Evolutionary conservation across 2,113 vertebrate genomes (phyloP), one percentile per base, ranked within the genome.

Genomic region (Cnemophilus loriae): DNA sequence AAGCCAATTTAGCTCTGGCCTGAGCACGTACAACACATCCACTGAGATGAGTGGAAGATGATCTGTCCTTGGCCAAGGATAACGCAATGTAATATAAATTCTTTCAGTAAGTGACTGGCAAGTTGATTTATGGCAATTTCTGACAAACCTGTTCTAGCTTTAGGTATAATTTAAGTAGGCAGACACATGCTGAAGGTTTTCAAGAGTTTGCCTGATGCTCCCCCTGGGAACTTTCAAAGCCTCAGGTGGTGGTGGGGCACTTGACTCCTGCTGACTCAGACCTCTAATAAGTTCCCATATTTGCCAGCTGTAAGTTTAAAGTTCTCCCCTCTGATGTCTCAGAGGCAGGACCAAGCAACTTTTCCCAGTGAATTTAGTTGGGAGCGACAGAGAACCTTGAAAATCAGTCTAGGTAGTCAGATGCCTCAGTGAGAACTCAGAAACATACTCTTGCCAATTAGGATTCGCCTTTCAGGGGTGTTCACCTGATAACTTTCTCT

Each of bases 161-260:
- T 68, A 84, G 32, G 37, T 80, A 84, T 63, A 28, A 79, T 71
- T 94, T 82, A 78, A 44, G 39, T 18, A 81, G 61, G 28, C 27
- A 82, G 78, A 60, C 30, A 63, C 33, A 21, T 10, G 21, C 18
- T 67, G 60, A 61, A 55, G 11, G 44, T 90, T 84, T 84, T 84
- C 28, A 53, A 88, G 76, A 67, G 12, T 1, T 1, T n/a, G 17
- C 42, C 35, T 80, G 30, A 30, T 4, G 13, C 24, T 87, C 18
- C 44, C 16, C 56, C 70, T 19, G 22, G 70, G 70, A 93, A 65
- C 27, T 78, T 53, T 47, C 37, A 12, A 89, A 81, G 60, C 55
- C 74, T 49, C 9, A 24, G 28, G 21, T 57, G 21, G n/a, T 0
- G 0, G 41, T 39, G 41, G 17, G 53, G 26, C 20, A 16, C 52